A percentile compares a stretch with the other conserved stretches of the same genome.
These are phyloP conservation scores for Karalla daura DNA, from an alignment of 2,797 vertebrate species.

Conservation along the genomic window DNA sequence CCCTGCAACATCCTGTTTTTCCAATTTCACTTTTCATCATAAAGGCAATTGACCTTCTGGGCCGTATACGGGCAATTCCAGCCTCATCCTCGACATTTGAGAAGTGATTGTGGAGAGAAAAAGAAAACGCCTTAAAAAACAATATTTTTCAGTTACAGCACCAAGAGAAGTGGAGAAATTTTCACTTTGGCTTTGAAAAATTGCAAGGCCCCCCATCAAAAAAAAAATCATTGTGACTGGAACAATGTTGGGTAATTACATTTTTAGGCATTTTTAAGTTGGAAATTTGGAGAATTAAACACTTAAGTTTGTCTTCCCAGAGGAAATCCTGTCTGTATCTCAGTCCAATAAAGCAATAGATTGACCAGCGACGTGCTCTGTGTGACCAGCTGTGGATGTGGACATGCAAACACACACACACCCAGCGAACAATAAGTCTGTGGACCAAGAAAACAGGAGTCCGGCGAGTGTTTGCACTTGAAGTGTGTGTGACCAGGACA, in stretches of 20 bases:
- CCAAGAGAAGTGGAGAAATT: neutral
- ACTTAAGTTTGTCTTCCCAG: slow-evolving; percentile 2
- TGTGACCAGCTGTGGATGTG: slow-evolving; percentile 67
- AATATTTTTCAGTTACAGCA: slow-evolving; percentile 13
- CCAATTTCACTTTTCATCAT: slow-evolving; percentile 19
- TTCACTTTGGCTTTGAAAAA: neutral
- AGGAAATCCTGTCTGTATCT: slow-evolving; percentile 11
- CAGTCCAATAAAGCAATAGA: slow-evolving; percentile 26
- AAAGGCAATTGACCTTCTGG: slow-evolving; percentile 7
- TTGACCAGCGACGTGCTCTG: slow-evolving; percentile 6
- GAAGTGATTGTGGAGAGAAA: neutral
- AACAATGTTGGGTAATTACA: too few species aligned
- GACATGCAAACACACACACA: slow-evolving; percentile 61
- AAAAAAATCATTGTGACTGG: neutral
- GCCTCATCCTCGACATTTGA: neutral
- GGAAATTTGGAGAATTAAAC: neutral
- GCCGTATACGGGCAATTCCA: neutral
- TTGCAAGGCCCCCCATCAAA: neutral
- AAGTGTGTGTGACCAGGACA: slow-evolving; percentile 61
- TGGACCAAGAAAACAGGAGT: slow-evolving; percentile 61
- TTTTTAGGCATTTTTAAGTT: too few species aligned
- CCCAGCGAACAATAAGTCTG: slow-evolving; percentile 58
- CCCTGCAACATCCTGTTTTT: slow-evolving; percentile 19
- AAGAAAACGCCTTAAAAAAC: too few species aligned
- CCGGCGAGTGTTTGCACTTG: slow-evolving; percentile 48